Percentiles rank a stretch among this genome's conserved stretches.
Conservation (phyloP, 2,113 vertebrate species). For the Crotalus tigris region DNA sequence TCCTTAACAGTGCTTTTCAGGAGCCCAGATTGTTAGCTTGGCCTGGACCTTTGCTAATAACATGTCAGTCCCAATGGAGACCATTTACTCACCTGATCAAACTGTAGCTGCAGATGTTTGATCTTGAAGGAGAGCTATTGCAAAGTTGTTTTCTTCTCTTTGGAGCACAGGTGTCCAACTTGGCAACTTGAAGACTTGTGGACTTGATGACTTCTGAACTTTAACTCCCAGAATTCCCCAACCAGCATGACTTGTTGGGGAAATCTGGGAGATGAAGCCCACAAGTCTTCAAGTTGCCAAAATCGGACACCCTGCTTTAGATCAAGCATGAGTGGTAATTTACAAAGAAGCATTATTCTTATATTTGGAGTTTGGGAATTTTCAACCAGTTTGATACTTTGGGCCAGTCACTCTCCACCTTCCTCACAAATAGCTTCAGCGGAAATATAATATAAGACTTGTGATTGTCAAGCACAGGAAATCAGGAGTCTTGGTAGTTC, state of each 20-base stretch:
- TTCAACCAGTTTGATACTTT: background rate
- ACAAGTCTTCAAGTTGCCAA: background rate
- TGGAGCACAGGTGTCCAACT: background rate
- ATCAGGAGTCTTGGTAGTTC: too few species aligned
- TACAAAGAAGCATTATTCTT: background rate
- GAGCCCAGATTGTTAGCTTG: background rate
- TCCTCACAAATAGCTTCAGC: background rate
- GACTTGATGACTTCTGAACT: background rate
- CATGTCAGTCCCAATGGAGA: background rate
- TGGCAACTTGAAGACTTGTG: background rate
- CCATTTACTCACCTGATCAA: background rate
- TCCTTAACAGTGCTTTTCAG: background rate
- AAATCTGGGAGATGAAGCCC: background rate
- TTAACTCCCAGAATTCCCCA: background rate
- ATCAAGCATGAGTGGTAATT: background rate
- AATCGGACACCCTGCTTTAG: background rate
- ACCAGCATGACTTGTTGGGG: background rate
- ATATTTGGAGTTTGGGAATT: background rate
- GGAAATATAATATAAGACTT: background rate
- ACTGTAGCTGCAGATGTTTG: background rate
- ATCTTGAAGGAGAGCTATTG: background rate
- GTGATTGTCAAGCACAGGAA: too few species aligned
- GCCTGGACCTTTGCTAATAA: background rate
- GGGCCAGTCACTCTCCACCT: background rate
- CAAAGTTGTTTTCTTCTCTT: background rate